Evolutionary conservation across 92 coral and sea anemone species (phyloP).

Genomic region (Hydrozoanthus gracilis): DNA sequence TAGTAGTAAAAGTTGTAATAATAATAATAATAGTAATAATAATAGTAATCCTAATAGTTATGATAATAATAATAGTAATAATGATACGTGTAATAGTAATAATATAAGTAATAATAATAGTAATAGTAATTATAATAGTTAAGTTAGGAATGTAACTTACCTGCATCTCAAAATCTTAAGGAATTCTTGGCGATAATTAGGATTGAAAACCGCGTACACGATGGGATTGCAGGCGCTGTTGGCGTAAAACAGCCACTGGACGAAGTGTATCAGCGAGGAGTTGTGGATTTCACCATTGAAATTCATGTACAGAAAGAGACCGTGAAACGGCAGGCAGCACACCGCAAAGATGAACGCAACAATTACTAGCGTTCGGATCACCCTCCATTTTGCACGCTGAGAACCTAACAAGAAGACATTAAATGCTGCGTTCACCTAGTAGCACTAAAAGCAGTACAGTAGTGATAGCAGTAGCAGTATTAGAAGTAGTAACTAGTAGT

Average conservation of each 20-base stretch:
- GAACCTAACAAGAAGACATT: slow-evolving; percentile 56
- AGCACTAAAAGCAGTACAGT: background rate
- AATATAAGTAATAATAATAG: too few species aligned
- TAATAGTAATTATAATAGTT: background rate
- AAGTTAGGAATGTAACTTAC: background rate
- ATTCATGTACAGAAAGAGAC: slow-evolving; percentile 54
- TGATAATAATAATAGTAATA: too few species aligned
- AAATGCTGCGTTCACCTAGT: background rate
- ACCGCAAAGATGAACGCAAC: slow-evolving; percentile 75
- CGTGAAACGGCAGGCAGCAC: slow-evolving; percentile 81
- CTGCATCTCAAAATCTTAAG: slow-evolving; percentile 67
- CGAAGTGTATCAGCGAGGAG: slow-evolving; percentile 49
- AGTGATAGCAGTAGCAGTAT: background rate
- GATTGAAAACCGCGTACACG: slow-evolving; percentile 84
- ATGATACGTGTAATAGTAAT: too few species aligned
- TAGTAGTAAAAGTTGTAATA: too few species aligned
- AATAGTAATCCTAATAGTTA: too few species aligned
- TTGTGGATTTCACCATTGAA: background rate
- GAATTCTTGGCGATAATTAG: slow-evolving; percentile 82
- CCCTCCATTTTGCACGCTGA: slow-evolving; percentile 79
- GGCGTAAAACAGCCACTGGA: slow-evolving; percentile 71
- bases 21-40: too few species aligned
- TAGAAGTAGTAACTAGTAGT: too few species aligned
- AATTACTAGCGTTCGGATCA: slow-evolving; percentile 82
- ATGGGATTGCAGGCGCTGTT: slow-evolving; percentile 88